Percentiles rank a stretch among this genome's conserved stretches.
phyloP scores from a whole-genome alignment of 2,888 invertebrate species.

The Siphonodentalium dalli region DNA sequence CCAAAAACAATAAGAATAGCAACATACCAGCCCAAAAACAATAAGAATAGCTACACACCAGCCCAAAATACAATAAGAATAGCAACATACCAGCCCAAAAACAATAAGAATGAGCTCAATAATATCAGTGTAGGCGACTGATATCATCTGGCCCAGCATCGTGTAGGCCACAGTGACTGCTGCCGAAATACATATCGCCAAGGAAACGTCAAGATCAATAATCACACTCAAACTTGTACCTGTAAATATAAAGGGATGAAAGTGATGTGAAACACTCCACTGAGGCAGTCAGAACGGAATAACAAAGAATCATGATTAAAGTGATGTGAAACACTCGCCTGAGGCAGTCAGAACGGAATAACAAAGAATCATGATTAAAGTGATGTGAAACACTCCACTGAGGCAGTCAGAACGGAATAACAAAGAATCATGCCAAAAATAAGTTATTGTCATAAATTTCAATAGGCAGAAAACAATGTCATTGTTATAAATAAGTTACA shows the following conservation, averaged over 20 bases:
- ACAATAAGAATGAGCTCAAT: slow-evolving; percentile 50
- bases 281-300: no score
- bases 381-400: no score
- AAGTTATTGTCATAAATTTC: no score
- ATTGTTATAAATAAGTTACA: no score
- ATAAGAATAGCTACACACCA: slow-evolving; percentile 27
- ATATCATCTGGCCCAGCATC: slow-evolving; percentile 54
- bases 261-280: no score
- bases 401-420: no score
- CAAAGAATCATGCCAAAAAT: no score
- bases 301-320: no score
- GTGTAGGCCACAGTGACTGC: slow-evolving; percentile 52
- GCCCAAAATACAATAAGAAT: neutral
- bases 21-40: slow-evolving; percentile 45
- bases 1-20: neutral
- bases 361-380: no score
- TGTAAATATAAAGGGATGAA: slow-evolving; percentile 22
- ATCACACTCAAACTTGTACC: slow-evolving; percentile 57
- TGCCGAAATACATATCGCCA: slow-evolving; percentile 48
- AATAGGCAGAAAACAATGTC: no score
- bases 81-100: slow-evolving; percentile 50
- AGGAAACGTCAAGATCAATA: slow-evolving; percentile 34
- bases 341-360: no score
- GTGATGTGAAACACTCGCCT: no score
- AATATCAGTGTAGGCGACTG: slow-evolving; percentile 60